Evolutionary conservation across 35 echinoderm and acorn worm genomes (phyloP).

Genomic region (Anneissia japonica): DNA sequence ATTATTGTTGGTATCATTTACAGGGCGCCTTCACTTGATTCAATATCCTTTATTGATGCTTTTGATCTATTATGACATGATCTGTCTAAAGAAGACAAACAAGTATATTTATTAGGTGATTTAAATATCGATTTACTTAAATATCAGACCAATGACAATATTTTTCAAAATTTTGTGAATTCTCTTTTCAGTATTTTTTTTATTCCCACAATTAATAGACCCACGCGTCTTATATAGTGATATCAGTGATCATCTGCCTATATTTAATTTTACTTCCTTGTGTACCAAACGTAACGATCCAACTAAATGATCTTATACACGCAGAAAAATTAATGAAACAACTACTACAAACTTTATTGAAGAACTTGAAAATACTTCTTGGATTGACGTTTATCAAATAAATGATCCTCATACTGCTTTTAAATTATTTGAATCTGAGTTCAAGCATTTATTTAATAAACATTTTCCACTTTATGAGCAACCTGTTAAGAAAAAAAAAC

Average conservation of each 20-base stretch:
- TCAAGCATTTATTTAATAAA: not conserved
- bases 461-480: not conserved
- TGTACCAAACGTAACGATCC: too few species aligned
- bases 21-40: not conserved
- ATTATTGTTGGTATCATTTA: constrained; percentile 4
- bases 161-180: too few species aligned
- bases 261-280: too few species aligned
- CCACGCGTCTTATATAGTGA: too few species aligned
- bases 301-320: too few species aligned
- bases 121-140: too few species aligned
- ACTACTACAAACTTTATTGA: not conserved
- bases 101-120: too few species aligned
- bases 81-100: not conserved
- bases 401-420: not conserved
- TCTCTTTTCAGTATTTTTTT: too few species aligned
- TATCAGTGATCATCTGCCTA: too few species aligned
- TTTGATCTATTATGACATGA: not conserved
- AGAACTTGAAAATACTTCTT: not conserved
- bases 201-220: too few species aligned
- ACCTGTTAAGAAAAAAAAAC: not conserved
- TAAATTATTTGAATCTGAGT: not conserved
- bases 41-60: not conserved
- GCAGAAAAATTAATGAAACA: not conserved
- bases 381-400: not conserved
- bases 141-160: too few species aligned